Conservation (phyloP, 2,888 invertebrate species). For the Drosophila putrida region DNA sequence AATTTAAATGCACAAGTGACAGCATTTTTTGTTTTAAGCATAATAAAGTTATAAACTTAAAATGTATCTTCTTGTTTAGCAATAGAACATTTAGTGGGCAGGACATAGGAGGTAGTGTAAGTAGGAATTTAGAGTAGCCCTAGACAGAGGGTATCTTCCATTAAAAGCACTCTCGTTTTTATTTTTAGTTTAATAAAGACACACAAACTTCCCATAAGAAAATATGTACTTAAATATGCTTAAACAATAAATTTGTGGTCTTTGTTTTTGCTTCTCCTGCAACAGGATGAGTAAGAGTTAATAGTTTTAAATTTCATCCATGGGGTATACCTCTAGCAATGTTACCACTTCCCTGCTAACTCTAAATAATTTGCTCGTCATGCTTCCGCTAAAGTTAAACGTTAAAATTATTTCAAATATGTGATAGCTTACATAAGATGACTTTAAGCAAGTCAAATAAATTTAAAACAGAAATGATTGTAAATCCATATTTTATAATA, state of each 20-base stretch:
- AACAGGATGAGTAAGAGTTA: neutral
- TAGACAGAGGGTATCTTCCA: slow-evolving; percentile 19
- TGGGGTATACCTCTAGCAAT: neutral
- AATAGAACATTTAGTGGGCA: neutral
- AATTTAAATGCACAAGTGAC: slow-evolving; percentile 3
- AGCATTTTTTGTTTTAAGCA: neutral
- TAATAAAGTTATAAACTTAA: slow-evolving; percentile 2
- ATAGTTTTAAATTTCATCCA: neutral
- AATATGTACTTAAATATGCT: slow-evolving; percentile 18
- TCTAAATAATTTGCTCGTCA: slow-evolving; percentile 4
- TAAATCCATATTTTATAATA: neutral
- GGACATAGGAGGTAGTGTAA: neutral
- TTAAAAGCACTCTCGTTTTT: slow-evolving; percentile 2
- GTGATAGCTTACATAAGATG: slow-evolving; percentile 47
- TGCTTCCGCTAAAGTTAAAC: slow-evolving; percentile 10
- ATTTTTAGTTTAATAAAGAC: slow-evolving; percentile 4
- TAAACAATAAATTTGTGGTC: neutral
- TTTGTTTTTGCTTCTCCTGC: neutral
- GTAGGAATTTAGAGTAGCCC: slow-evolving; percentile 11
- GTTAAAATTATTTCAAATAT: slow-evolving; percentile 30
- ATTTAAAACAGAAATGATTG: slow-evolving; percentile 4
- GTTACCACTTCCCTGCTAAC: neutral
- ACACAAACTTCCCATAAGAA: neutral
- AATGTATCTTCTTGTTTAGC: neutral
- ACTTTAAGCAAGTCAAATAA: slow-evolving; percentile 28